Conservation (phyloP, 2,888 invertebrate species). For the Dexiosoma caninum region DNA sequence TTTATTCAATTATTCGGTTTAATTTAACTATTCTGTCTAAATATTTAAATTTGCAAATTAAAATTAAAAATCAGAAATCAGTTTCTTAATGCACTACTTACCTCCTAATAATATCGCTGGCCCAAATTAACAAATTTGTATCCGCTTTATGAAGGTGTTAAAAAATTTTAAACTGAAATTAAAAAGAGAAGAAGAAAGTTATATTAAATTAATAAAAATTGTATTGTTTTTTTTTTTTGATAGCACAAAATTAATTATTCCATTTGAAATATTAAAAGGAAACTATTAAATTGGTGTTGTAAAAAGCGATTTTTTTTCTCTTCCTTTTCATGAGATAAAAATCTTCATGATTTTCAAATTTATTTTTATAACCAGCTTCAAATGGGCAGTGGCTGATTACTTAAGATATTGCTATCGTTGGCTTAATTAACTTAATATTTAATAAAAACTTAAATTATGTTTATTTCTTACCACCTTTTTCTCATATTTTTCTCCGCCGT, state of each 20-base stretch:
- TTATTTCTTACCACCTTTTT: slow-evolving; percentile 31
- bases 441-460: slow-evolving; percentile 39
- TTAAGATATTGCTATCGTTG: slow-evolving; percentile 23
- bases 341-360: slow-evolving; percentile 16
- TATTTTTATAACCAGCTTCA: not conserved
- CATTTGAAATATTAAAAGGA: slow-evolving; percentile 23
- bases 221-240: no score
- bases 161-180: not conserved
- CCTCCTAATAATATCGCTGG: not conserved
- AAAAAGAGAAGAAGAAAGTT: not conserved
- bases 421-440: slow-evolving; percentile 46
- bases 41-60: not conserved
- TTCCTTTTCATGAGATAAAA: not conserved
- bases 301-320: not conserved
- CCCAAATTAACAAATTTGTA: not conserved
- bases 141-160: not conserved
- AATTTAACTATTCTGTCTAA: no score
- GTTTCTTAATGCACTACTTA: not conserved
- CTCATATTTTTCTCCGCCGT: not conserved
- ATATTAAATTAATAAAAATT: no score
- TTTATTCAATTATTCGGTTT: no score
- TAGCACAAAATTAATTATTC: not conserved
- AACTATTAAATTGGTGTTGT: slow-evolving; percentile 4
- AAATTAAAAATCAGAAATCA: not conserved
- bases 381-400: not conserved